Conservation (phyloP, 2,113 vertebrate species). For the Pimephales promelas region DNA sequence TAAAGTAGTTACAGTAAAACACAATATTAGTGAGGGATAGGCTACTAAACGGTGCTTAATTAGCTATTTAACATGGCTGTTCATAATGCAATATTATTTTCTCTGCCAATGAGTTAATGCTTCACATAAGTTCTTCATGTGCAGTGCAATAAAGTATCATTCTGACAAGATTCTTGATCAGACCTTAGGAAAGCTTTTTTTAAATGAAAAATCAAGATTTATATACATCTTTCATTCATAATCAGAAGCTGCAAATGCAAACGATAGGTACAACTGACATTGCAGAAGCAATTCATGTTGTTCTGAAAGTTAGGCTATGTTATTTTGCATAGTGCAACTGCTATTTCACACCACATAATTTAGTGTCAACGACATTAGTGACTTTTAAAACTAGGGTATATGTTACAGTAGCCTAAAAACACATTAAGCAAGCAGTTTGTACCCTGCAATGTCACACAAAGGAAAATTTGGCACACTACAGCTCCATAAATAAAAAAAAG, state of each 20-base stretch:
- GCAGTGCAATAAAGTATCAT: background rate
- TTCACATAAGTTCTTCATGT: background rate
- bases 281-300: too few species aligned
- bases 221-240: background rate
- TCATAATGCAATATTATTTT: background rate
- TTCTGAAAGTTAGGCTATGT: too few species aligned
- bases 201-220: background rate
- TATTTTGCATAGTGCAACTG: too few species aligned
- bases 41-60: background rate
- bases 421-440: too few species aligned
- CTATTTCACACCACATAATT: too few species aligned
- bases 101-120: background rate
- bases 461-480: too few species aligned
- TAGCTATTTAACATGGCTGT: background rate
- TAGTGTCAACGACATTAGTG: too few species aligned
- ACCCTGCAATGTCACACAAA: too few species aligned
- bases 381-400: too few species aligned
- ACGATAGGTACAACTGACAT: background rate
- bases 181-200: background rate
- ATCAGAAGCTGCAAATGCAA: too few species aligned
- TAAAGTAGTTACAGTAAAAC: background rate
- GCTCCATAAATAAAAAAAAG: too few species aligned
- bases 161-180: background rate
- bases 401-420: too few species aligned
- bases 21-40: background rate